Conservation (phyloP, 2,888 invertebrate species). For the Calephelis perditalis region DNA sequence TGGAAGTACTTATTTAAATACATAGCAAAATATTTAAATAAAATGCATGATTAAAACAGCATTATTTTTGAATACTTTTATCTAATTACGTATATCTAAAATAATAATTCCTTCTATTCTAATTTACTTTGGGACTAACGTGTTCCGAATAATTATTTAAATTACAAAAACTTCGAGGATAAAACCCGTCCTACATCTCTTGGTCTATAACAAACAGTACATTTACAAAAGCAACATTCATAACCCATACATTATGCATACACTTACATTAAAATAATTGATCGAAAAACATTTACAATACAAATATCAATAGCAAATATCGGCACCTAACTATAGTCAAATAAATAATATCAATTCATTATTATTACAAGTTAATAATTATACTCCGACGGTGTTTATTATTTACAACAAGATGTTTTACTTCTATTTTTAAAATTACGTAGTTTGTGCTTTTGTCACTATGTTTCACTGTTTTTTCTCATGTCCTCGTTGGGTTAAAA, state of each 20-base stretch:
- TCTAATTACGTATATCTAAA: too few relatives aligned
- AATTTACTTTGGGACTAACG: too few relatives aligned
- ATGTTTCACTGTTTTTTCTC: too few relatives aligned
- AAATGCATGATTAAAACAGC: too few relatives aligned
- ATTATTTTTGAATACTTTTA: too few relatives aligned
- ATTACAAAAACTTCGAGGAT: neutral
- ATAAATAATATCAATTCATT: conserved; percentile 11
- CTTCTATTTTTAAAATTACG: neutral
- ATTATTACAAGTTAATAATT: neutral
- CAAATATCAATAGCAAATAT: conserved; percentile 10
- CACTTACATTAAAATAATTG: conserved; percentile 10
- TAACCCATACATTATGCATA: conserved; percentile 5
- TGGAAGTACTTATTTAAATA: too few relatives aligned
- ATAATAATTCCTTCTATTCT: too few relatives aligned
- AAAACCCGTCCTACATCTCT: neutral
- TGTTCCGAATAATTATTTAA: too few relatives aligned
- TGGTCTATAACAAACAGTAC: neutral
- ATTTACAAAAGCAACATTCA: conserved; percentile 3
- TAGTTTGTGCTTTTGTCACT: too few relatives aligned
- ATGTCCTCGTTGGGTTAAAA: too few relatives aligned
- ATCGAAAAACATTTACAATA: conserved; percentile 6
- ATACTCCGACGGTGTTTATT: conserved; percentile 9
- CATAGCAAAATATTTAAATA: too few relatives aligned
- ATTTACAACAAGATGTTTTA: neutral
- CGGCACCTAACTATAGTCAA: conserved; percentile 7